Evolutionary conservation across 2,113 vertebrate species (phyloP), one percentile per base, ranked within the genome.

Genomic region (Calidris pugnax): DNA sequence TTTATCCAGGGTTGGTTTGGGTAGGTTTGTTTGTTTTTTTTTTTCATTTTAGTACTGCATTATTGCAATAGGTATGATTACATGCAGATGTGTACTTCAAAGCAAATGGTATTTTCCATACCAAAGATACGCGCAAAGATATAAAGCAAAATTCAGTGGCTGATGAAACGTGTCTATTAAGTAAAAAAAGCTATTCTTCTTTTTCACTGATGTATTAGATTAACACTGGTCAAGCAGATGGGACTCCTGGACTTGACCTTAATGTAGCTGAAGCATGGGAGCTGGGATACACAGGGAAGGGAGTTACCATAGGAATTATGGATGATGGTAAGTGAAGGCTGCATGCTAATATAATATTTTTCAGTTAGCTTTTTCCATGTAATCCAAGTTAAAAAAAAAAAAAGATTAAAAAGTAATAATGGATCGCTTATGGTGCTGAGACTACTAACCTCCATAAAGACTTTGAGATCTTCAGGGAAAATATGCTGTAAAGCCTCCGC

Each of bases 181-280:
- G 53, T 95, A 81, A 96, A 96, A 96, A 66, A 88, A 47, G n/a
- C 80, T 95, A 3, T 90, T 97, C 37, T 96, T 88, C 48, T 97
- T 95, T 98, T 96, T 87, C 60, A 96, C 94, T 98, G 79, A 85
- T 94, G 51, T 95, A 97, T 98, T 98, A 99, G 99, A 99, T 99
- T 98, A 99, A 99, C 97, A 99, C 99, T 37, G 99, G 99, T 76
- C 99, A 99, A 98, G 99, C 99, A 72, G 99, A 99, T 90, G 99
- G 99, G 68, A 99, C 99, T 82, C 99, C 99, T 50, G 99, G 99
- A 85, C 98, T 99, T 94, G 99, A 99, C 96, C 98, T 99, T 87
- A 99, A 99, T 81, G 99, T 99, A 97, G 99, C 99, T 39, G 99
- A 99, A 98, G 99, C 99, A 6, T 99, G 99, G 99, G 98, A 98